phyloP scores from a whole-genome alignment of 2,797 vertebrate genomes.

The Synaphobranchus kaupii region DNA sequence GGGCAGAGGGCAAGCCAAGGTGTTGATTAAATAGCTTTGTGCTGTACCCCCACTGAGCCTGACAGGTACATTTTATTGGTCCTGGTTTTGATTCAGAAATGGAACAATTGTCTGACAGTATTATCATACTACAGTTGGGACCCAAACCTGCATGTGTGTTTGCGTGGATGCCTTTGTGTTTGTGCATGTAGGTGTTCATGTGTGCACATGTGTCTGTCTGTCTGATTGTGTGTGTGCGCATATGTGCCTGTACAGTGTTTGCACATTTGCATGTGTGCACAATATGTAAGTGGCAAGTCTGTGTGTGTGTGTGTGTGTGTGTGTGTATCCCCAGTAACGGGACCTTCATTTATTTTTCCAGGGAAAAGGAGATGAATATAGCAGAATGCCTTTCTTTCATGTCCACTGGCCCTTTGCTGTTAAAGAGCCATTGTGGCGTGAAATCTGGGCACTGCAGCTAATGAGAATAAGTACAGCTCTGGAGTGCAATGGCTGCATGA shows the following conservation, averaged over 20 bases:
- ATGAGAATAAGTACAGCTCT: slow-evolving; percentile 32
- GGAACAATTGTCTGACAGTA: neutral
- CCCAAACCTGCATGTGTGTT: neutral
- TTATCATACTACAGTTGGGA: neutral
- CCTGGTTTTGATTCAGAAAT: neutral
- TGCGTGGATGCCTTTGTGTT: neutral
- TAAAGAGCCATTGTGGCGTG: slow-evolving; percentile 19
- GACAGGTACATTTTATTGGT: slow-evolving; percentile 20
- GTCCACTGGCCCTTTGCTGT: slow-evolving; percentile 21
- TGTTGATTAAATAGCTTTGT: slow-evolving; percentile 31
- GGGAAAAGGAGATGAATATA: slow-evolving; percentile 19
- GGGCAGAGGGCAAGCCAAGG: neutral
- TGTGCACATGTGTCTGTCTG: slow-evolving; percentile 8
- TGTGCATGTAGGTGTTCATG: slow-evolving; percentile 14
- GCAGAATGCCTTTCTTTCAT: slow-evolving; percentile 15
- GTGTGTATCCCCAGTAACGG: neutral
- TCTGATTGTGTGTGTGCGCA: neutral
- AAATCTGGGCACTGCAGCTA: slow-evolving; percentile 27
- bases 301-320: slow-evolving; percentile 11
- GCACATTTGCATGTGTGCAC: slow-evolving; percentile 22
- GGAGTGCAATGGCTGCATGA: slow-evolving; percentile 21
- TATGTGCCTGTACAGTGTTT: slow-evolving; percentile 11
- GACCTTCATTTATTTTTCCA: slow-evolving; percentile 14
- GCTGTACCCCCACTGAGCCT: slow-evolving; percentile 2
- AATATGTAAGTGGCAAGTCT: neutral